Conservation (phyloP, 2,888 invertebrate species). For the Agelastica alni region DNA sequence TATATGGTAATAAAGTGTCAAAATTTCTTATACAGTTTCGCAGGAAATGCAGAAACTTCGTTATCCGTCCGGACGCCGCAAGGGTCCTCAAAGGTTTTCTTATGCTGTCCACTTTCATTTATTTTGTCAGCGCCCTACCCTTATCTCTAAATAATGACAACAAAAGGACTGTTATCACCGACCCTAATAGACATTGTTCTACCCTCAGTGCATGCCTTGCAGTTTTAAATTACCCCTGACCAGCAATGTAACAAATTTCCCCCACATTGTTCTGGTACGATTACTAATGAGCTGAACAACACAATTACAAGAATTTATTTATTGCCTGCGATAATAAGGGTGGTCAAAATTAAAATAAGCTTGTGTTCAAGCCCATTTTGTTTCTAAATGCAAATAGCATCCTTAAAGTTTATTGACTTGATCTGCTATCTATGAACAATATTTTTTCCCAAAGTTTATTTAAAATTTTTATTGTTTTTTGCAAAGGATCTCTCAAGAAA, state of each 20-base stretch:
- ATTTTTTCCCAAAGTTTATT: no score
- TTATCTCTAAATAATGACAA: slow-evolving; percentile 35
- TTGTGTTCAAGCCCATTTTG: no score
- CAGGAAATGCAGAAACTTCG: slow-evolving; percentile 7
- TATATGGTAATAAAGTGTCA: no score
- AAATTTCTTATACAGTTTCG: no score
- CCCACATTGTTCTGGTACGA: slow-evolving; percentile 28
- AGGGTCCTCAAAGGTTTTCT: slow-evolving; percentile 14
- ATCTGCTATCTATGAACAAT: no score
- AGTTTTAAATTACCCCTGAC: slow-evolving; percentile 32
- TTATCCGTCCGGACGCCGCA: slow-evolving; percentile 6
- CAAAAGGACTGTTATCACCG: slow-evolving; percentile 34
- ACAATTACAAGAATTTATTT: slow-evolving; percentile 25
- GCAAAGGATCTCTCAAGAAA: no score
- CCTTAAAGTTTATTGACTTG: no score
- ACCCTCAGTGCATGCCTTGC: slow-evolving; percentile 32
- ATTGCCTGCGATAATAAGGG: neutral
- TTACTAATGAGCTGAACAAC: slow-evolving; percentile 31
- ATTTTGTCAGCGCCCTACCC: slow-evolving; percentile 29
- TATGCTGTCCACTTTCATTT: slow-evolving; percentile 32
- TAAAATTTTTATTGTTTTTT: no score
- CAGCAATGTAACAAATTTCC: slow-evolving; percentile 29
- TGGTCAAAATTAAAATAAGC: no score
- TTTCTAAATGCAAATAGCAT: no score
- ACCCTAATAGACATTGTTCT: slow-evolving; percentile 35